Evolutionary conservation across 2,888 invertebrate genomes (phyloP).

Genomic region (Pinctada fucata): DNA sequence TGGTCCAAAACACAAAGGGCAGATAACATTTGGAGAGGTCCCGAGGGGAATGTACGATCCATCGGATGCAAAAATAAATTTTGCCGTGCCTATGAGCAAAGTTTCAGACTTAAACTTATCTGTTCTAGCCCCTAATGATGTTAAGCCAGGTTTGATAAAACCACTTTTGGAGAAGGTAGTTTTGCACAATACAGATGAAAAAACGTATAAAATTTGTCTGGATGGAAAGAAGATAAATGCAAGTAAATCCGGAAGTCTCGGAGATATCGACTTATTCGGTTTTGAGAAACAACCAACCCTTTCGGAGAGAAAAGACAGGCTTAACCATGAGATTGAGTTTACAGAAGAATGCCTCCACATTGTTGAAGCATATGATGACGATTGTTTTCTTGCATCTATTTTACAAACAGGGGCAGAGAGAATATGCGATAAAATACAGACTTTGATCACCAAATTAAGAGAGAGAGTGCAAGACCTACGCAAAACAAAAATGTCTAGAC

Average conservation of each 20-base stretch:
- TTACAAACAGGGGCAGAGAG: too few species aligned
- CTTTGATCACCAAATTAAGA: too few species aligned
- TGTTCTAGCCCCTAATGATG: neutral
- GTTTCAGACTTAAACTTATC: neutral
- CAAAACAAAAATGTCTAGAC: neutral
- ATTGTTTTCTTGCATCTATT: too few species aligned
- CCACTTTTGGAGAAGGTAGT: constrained; percentile 1
- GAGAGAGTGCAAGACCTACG: neutral
- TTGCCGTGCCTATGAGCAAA: constrained; percentile 8
- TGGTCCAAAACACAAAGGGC: constrained; percentile 18
- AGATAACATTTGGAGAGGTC: neutral
- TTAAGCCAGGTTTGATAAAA: constrained; percentile 9
- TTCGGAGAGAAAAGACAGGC: neutral
- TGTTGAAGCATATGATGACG: too few species aligned
- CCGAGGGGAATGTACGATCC: constrained; percentile 1
- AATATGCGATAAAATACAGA: too few species aligned
- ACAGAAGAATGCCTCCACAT: neutral
- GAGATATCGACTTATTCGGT: constrained; percentile 21
- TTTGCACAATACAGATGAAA: neutral
- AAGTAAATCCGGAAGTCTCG: neutral
- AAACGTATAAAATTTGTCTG: constrained; percentile 5
- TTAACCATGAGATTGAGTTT: constrained; percentile 3
- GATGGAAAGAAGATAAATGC: constrained; percentile 4
- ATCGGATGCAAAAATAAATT: constrained; percentile 1
- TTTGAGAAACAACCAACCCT: constrained; percentile 24